phyloP scores from a whole-genome alignment of 2,888 invertebrate species.

The Epistrophella euchroma region DNA sequence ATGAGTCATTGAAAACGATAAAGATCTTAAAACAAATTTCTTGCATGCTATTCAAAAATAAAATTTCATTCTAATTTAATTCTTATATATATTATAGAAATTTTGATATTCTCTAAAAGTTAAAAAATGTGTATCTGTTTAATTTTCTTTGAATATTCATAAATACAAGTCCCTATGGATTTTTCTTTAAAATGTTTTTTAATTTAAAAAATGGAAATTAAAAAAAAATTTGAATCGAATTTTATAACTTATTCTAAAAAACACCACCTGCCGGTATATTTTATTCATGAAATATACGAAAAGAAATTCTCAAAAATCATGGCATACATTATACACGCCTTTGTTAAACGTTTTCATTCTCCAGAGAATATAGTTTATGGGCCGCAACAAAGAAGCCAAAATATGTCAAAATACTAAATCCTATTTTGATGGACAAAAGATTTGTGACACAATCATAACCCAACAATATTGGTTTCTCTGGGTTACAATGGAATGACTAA shows the following conservation, averaged over 20 bases:
- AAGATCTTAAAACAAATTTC: constrained; percentile 48
- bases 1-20: constrained; percentile 52
- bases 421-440: constrained; percentile 43
- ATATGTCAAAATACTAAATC: constrained; percentile 36
- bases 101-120: constrained; percentile 15
- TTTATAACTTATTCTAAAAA: constrained; percentile 17
- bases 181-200: constrained; percentile 9
- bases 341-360: constrained; percentile 43
- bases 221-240: constrained; percentile 7
- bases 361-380: constrained; percentile 14
- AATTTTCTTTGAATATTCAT: constrained; percentile 31
- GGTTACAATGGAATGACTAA: constrained; percentile 65
- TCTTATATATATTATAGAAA: background rate
- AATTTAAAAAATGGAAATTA: constrained; percentile 14
- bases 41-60: constrained; percentile 48
- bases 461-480: constrained; percentile 22
- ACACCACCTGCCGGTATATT: constrained; percentile 58
- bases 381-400: constrained; percentile 52
- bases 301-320: constrained; percentile 15
- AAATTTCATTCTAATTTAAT: constrained; percentile 30
- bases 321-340: constrained; percentile 31
- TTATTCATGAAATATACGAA: constrained; percentile 46
- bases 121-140: background rate
- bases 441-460: constrained; percentile 36
- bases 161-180: background rate